Percentiles rank a stretch among this genome's conserved stretches.
phyloP scores from a whole-genome alignment of 2,797 vertebrate genomes.

The Mormyrops boulengeri region DNA sequence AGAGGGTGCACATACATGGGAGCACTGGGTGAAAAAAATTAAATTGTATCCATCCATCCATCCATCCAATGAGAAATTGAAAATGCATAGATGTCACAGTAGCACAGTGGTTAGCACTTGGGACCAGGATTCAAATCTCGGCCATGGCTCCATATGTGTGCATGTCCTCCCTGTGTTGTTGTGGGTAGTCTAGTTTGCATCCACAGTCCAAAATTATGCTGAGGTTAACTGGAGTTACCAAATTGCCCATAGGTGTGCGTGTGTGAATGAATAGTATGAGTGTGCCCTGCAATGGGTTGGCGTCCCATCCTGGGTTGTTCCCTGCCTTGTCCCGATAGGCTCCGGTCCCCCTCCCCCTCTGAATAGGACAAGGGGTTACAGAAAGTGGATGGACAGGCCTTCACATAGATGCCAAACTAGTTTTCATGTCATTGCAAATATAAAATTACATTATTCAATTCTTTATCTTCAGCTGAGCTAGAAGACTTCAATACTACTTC shows the following conservation, averaged over 20 bases:
- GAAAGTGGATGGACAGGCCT: background rate
- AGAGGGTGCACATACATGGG: background rate
- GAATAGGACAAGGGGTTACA: background rate
- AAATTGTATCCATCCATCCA: background rate
- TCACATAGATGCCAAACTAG: background rate
- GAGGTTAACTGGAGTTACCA: background rate
- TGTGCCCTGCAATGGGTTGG: too few relatives aligned
- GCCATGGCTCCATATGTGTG: background rate
- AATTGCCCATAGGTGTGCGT: background rate
- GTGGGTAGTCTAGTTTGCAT: background rate
- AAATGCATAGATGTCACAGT: background rate
- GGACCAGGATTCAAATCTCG: background rate
- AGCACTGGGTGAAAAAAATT: background rate
- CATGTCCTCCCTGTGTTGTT: background rate
- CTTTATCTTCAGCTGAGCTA: background rate
- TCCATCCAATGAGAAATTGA: background rate
- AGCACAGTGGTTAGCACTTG: background rate
- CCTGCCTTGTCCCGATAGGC: background rate
- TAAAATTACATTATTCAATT: background rate
- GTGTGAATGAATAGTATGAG: too few relatives aligned
- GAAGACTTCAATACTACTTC: background rate
- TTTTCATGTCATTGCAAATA: background rate
- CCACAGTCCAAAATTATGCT: background rate
- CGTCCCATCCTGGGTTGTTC: too few relatives aligned
- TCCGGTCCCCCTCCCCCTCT: background rate